Evolutionary conservation across 2,113 vertebrate species (phyloP), one percentile per base, ranked within the genome.

Genomic region (Cromileptes altivelis): DNA sequence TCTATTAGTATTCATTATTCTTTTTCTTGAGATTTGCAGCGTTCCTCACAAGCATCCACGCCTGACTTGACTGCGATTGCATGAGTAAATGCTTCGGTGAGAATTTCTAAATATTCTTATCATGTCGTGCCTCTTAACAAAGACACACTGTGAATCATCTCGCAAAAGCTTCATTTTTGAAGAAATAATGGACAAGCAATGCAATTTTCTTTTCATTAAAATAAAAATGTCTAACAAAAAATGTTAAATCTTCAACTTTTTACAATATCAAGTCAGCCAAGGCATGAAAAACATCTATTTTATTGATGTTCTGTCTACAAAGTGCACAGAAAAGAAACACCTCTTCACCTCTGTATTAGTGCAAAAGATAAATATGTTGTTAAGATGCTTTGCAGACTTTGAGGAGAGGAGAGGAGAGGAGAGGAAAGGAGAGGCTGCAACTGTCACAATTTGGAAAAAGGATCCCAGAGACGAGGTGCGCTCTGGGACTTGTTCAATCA

Each of bases 401-500:
- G 56, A 63, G 18, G 27, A 50, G n/a, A 50, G 30, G 4, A 30
- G 8, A 50, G 27, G 18, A 68, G 21, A 60, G 56, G 25, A 60
- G 40, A 55, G 21, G 18, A 50, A 21, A 68, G 9, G 19, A n/a
- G 30, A 33, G 49, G 13, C 69, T 86, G 50, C 30, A 90, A 90
- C 87, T 94, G 91, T 94, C 93, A 95, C 80, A 89, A 70, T 81
- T 74, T 91, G 64, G 82, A 89, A 80, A 89, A 82, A 74, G 70
- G 67, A 89, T 81, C 52, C 77, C 61, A 87, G 89, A 94, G 92
- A 94, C 85, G 80, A 84, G 76, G 78, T 89, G 72, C 83, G 88
- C 94, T 90, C 65, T 85, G 95, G 93, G 95, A 95, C 75, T 83
- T 79, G 82, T 91, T 81, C 89, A 87, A 92, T 86, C 69, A 91